phyloP scores from a whole-genome alignment of 2,888 invertebrate genomes.

The Schizaphis graminum region DNA sequence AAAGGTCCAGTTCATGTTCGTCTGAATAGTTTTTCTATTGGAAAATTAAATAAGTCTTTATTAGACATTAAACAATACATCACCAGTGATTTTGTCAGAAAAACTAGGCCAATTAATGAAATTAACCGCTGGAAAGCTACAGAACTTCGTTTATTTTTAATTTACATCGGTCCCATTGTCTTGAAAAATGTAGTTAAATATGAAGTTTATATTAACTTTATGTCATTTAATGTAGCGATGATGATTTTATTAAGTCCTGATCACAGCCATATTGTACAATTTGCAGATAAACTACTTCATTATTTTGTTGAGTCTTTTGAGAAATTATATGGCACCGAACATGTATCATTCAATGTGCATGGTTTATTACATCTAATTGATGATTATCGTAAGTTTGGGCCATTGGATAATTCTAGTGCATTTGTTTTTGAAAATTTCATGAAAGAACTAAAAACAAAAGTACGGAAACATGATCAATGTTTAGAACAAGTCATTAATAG shows the following conservation, averaged over 20 bases:
- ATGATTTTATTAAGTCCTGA: constrained; percentile 10
- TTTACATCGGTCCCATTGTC: constrained; percentile 24
- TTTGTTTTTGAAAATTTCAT: constrained; percentile 32
- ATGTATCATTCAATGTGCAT: constrained; percentile 16
- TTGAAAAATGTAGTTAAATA: constrained; percentile 11
- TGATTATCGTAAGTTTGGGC: not conserved
- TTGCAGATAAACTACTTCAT: not conserved
- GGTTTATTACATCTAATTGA: constrained; percentile 15
- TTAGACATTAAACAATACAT: constrained; percentile 1
- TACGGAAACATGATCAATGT: constrained; percentile 26
- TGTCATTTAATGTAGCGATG: constrained; percentile 17
- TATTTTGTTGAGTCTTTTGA: constrained; percentile 28
- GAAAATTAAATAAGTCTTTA: constrained; percentile 4
- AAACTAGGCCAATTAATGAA: constrained; percentile 21
- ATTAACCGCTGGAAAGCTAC: constrained; percentile 6
- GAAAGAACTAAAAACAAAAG: constrained; percentile 23
- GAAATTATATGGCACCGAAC: constrained; percentile 2
- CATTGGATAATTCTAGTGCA: constrained; percentile 20
- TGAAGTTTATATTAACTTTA: constrained; percentile 25
- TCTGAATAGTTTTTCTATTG: not conserved
- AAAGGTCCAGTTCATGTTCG: constrained; percentile 11
- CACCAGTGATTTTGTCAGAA: constrained; percentile 15
- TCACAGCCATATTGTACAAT: constrained; percentile 6
- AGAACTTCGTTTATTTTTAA: constrained; percentile 3
- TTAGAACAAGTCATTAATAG: constrained; percentile 16